A percentile compares a stretch with the other conserved stretches of the same genome.
These are phyloP conservation scores for Linnaemya tessellans DNA, from an alignment of 2,888 invertebrate species.

Conservation along the genomic window DNA sequence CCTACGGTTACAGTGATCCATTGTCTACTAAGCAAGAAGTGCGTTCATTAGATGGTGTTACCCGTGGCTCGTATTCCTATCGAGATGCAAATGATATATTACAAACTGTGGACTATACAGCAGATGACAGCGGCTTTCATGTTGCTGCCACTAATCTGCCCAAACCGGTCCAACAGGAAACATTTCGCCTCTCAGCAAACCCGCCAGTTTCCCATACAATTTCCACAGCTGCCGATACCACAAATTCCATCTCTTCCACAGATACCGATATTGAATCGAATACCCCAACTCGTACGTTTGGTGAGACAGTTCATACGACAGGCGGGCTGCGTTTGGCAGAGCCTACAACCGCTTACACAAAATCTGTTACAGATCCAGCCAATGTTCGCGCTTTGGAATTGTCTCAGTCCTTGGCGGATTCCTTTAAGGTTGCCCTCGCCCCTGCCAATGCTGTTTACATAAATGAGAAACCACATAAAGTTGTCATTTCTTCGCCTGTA, in stretches of 20 bases:
- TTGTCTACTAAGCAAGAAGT: constrained; percentile 86
- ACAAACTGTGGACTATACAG: constrained; percentile 85
- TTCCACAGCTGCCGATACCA: constrained; percentile 67
- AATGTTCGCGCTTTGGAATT: constrained; percentile 75
- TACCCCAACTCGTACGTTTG: constrained; percentile 77
- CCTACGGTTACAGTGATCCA: constrained; percentile 86
- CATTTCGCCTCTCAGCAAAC: constrained; percentile 58
- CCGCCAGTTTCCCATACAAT: constrained; percentile 70
- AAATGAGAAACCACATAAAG: constrained; percentile 74
- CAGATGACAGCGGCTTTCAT: constrained; percentile 86
- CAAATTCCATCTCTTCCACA: constrained; percentile 70
- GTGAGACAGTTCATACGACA: constrained; percentile 78
- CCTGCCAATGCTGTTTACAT: constrained; percentile 75
- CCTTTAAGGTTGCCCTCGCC: constrained; percentile 82
- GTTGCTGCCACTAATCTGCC: constrained; percentile 87
- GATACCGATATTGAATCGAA: constrained; percentile 77
- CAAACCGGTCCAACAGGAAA: constrained; percentile 59
- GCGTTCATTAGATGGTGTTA: constrained; percentile 85
- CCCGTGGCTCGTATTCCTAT: constrained; percentile 86
- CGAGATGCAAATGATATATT: constrained; percentile 85
- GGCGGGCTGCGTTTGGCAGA: constrained; percentile 77
- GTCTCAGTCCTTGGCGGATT: constrained; percentile 79
- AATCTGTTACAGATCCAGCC: constrained; percentile 70
- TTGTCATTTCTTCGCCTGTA: constrained; percentile 63
- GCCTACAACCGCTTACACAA: constrained; percentile 70